Base-by-base conservation (phyloP, 1,140 invertebrate genomes). In the Caenorhabditis latens region DNA sequence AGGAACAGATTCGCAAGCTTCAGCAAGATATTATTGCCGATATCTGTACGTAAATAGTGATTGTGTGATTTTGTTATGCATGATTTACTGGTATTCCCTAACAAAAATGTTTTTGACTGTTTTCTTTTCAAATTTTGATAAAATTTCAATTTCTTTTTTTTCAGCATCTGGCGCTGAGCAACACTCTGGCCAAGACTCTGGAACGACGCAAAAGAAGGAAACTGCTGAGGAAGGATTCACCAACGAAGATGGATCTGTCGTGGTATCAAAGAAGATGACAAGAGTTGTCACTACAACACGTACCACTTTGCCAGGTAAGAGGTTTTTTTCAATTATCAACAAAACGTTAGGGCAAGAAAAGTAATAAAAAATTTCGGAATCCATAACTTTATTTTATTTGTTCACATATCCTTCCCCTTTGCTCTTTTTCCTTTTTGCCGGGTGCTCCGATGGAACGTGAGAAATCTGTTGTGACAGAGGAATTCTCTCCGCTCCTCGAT, bases 191-290 rank as follows among this genome's bases (percentile, higher is more conserved):
- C 53, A 84, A 58, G 53, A 84, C 82, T 84, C 82, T 48, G 86
- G 86, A 50, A 86, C 86, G 50, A 86, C 86, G 16, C 88, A 90
- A 87, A 88, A 90, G 79, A 89, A 90, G 42, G 90, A 91, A 84
- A 86, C 71, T 53, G 83, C 85, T 14, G 90, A 91, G 67, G 90
- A 91, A 50, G 90, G 87, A 58, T 91, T 90, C 88, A 89, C 90
- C 50, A 89, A 89, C 67, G 89, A 89, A 42, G 89, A 91, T 75
- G 90, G 90, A 63, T 83, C 75, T 32, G 87, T 91, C 19, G 90
- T 91, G 32, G 90, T 91, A 24, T 90, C 90, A 32, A 91, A 91
- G 83, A 91, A 90, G 86, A 91, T 91, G 90, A 91, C 90, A 14
- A 89, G 90, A 53, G 88, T 91, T 61, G 90, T 91, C 71, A 91